Evolutionary conservation across 2,113 vertebrate species (phyloP), one percentile per base, ranked within the genome.

Genomic region (Phaetusa simplex): DNA sequence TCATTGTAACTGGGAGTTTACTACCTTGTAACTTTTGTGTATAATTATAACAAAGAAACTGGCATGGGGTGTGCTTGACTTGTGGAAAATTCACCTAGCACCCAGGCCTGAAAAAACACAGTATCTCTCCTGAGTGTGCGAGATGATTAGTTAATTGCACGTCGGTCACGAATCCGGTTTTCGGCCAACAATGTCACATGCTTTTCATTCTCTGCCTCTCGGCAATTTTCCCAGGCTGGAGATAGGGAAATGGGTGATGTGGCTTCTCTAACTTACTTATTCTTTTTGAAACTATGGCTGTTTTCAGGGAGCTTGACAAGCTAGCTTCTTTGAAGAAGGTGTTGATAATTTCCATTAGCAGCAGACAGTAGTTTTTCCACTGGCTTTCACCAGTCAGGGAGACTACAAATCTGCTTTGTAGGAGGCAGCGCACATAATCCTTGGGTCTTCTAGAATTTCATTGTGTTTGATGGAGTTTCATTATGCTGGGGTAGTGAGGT

Each of bases 271-370:
- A 29, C 5, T 66, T 59, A 19, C n/a, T 61, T 58, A 29, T 40
- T 58, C 30, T 42, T 87, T 88, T 62, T 62, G 40, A 74, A 85
- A 88, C 42, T 15, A 21, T 29, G 29, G 6, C 32, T 55, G 34
- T 58, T 95, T 94, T 76, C 73, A 85, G 43, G 29, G 30, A 82
- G 9, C 29, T 71, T 88, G 89, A 62, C 49, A 73, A 86, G 42
- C n/a, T 53, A 69, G 42, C 3, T 36, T 76, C 30, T 82, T 82
- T 80, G 70, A 77, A 91, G 86, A 47, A 82, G 38, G 90, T 13
- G 9, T 77, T 97, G 95, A 93, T 91, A 50, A 90, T 91, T 97
- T 95, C 95, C 88, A 91, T 95, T 92, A 92, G 72, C 84, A 80
- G 62, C 58, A 94, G 86, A 73, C 50, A 80, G 73, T 4, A 62